A percentile compares a stretch with the other conserved stretches of the same genome.
Conservation (phyloP, 2,888 invertebrate species). For the Drosophila buzzatii region DNA sequence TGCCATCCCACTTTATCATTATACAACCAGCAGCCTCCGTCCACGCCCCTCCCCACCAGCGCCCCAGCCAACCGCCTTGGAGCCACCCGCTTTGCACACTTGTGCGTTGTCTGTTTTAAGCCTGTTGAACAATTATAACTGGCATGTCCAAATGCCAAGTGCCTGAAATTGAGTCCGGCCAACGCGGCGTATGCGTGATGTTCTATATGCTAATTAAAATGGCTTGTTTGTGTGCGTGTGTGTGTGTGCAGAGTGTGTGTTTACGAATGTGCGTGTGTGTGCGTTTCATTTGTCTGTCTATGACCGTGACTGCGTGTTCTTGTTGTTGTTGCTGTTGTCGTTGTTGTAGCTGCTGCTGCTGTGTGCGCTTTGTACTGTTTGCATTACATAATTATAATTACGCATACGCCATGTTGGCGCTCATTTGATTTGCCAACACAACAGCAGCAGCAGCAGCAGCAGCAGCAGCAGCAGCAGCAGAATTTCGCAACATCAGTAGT, state of each 20-base stretch:
- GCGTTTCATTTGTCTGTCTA: conserved; percentile 32
- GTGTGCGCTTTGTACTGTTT: conserved; percentile 63
- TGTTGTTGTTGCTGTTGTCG: conserved; percentile 4
- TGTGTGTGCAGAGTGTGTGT: conserved; percentile 1
- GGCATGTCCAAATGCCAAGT: conserved; percentile 80
- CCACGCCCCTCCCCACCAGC: no score
- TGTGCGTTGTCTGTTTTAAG: conserved; percentile 73
- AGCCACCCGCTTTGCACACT: conserved; percentile 20
- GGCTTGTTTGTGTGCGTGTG: conserved; percentile 41
- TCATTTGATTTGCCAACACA: conserved; percentile 60
- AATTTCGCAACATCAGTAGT: not conserved
- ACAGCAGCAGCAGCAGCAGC: conserved; percentile 5
- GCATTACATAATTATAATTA: conserved; percentile 79
- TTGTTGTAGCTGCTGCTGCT: conserved; percentile 3
- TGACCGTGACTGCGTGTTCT: conserved; percentile 21
- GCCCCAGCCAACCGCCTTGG: not conserved
- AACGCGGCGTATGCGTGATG: conserved; percentile 70
- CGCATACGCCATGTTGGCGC: conserved; percentile 76
- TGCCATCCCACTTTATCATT: conserved; percentile 52
- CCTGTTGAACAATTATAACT: conserved; percentile 78
- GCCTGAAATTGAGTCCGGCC: conserved; percentile 77
- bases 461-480: not conserved
- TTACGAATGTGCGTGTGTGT: not conserved
- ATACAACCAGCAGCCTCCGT: conserved; percentile 15
- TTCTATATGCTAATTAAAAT: conserved; percentile 78